A percentile compares a stretch with the other conserved stretches of the same genome.
Evolutionary conservation across 2,888 invertebrate genomes (phyloP).

Genomic region (Prenolepis imparis): DNA sequence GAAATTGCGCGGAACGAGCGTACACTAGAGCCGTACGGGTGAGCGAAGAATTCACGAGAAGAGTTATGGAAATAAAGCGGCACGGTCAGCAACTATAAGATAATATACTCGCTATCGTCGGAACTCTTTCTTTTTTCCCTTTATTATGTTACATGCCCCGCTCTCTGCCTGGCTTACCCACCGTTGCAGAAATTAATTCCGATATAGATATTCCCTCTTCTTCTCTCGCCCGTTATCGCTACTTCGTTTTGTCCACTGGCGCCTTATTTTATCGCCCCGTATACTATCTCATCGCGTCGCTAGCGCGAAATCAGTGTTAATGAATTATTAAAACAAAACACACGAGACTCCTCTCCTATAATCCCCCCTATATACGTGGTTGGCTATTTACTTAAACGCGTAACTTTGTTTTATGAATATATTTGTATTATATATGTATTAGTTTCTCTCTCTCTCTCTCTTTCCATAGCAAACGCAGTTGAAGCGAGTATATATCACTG

Average conservation of each 20-base stretch:
- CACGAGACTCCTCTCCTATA: no score
- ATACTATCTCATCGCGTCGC: constrained; percentile 19
- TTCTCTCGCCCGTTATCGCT: neutral
- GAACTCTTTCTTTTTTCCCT: constrained; percentile 30
- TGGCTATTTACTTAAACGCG: neutral
- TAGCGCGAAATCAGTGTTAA: constrained; percentile 20
- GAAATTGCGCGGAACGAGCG: constrained; percentile 50
- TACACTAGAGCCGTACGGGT: neutral
- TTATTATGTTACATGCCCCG: constrained; percentile 19
- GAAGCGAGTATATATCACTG: constrained; percentile 46
- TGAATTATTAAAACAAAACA: constrained; percentile 41
- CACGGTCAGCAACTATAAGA: constrained; percentile 43
- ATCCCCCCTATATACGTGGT: neutral
- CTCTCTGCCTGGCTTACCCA: neutral
- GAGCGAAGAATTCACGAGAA: constrained; percentile 41
- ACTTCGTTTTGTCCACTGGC: neutral
- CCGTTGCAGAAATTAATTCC: constrained; percentile 42
- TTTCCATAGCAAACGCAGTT: constrained; percentile 25
- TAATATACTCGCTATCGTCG: constrained; percentile 56
- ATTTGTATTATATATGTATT: constrained; percentile 4
- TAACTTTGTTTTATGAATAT: constrained; percentile 24
- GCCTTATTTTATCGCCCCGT: neutral
- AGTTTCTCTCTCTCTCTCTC: constrained; percentile 7
- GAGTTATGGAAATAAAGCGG: constrained; percentile 68
- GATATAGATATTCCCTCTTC: neutral